A percentile compares a stretch with the other conserved stretches of the same genome.
These are phyloP conservation scores for Amitus sp. DNA, from an alignment of 2,888 invertebrate species.

Conservation along the genomic window DNA sequence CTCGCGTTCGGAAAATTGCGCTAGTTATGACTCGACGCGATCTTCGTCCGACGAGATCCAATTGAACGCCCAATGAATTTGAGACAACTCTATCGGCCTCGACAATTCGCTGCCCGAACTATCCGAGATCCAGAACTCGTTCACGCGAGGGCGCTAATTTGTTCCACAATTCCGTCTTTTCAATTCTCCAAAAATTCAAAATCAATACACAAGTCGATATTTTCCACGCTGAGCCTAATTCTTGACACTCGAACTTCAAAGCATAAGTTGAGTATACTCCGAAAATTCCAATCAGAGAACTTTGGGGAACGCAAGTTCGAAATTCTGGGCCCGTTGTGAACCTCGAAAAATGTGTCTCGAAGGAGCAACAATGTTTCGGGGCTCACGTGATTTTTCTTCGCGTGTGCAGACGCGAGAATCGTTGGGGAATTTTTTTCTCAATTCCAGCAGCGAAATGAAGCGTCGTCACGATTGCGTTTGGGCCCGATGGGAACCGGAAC, in stretches of 20 bases:
- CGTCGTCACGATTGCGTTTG: conserved; percentile 38
- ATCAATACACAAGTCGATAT: too few species aligned
- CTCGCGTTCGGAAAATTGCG: neutral
- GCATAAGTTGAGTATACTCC: too few species aligned
- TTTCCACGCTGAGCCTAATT: too few species aligned
- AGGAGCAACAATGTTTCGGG: conserved; percentile 1
- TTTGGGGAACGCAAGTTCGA: too few species aligned
- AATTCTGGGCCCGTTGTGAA: too few species aligned
- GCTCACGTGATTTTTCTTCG: conserved; percentile 5
- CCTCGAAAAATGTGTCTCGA: neutral
- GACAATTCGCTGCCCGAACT: too few species aligned
- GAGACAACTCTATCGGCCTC: conserved; percentile 1
- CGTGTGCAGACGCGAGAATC: conserved; percentile 18
- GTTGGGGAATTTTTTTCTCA: conserved; percentile 35
- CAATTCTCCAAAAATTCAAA: too few species aligned
- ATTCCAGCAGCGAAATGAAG: conserved; percentile 37
- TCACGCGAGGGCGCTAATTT: neutral
- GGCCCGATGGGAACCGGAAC: conserved; percentile 38
- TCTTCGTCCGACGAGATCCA: neutral
- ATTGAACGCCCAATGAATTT: neutral
- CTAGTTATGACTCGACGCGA: neutral
- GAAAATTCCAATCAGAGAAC: too few species aligned
- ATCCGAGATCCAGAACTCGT: too few species aligned
- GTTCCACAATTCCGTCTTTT: too few species aligned
- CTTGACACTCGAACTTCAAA: too few species aligned